A percentile compares a stretch with the other conserved stretches of the same genome.
Conservation (phyloP, 2,113 vertebrate species). For the Pelobates fuscus region DNA sequence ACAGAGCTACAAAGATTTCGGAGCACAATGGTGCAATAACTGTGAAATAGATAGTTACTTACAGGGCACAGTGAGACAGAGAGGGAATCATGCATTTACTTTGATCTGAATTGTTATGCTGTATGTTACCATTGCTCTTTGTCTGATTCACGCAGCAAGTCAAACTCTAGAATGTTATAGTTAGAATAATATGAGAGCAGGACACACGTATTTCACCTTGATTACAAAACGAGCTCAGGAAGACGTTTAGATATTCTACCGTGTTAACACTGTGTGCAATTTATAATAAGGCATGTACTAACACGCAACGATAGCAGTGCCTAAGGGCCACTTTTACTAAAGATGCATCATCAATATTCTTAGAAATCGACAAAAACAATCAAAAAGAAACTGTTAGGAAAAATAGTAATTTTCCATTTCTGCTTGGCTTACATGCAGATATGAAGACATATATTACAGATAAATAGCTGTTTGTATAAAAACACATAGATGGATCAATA, state of each 20-base stretch:
- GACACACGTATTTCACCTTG: not conserved
- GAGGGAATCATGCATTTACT: constrained; percentile 17
- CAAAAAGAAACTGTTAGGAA: no score
- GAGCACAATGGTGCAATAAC: constrained; percentile 7
- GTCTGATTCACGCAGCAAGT: constrained; percentile 10
- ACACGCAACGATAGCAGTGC: no score
- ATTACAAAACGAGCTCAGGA: not conserved
- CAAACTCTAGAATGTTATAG: not conserved
- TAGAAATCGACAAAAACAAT: no score
- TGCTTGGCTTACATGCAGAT: no score
- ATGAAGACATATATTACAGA: no score
- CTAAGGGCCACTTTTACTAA: no score
- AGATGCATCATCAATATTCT: no score
- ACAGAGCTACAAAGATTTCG: constrained; percentile 2
- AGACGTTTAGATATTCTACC: not conserved
- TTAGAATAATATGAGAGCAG: not conserved
- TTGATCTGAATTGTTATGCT: constrained; percentile 16
- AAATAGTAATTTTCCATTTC: no score
- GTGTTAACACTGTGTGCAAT: not conserved
- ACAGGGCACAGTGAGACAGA: not conserved
- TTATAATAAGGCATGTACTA: not conserved
- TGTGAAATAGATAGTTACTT: constrained; percentile 13
- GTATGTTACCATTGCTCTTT: constrained; percentile 9
- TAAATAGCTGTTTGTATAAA: no score
- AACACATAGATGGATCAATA: no score